Conservation (phyloP, 2,797 vertebrate species). For the Microctenopoma lineatum region DNA sequence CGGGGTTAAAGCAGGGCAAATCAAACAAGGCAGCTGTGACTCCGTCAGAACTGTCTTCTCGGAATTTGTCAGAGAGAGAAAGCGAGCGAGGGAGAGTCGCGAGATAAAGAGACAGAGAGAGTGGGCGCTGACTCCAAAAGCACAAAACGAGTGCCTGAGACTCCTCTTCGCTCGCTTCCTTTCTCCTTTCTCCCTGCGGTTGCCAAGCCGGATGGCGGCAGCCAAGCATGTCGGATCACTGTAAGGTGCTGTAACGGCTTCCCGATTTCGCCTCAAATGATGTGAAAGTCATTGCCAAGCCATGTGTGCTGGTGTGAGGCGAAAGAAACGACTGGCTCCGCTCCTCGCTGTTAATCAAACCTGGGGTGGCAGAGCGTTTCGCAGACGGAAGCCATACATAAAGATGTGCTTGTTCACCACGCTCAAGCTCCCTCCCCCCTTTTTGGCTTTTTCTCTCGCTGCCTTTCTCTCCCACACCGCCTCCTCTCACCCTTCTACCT, state of each 20-base stretch:
- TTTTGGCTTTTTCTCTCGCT: neutral
- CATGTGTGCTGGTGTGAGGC: constrained; percentile 69
- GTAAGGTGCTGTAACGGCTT: constrained; percentile 76
- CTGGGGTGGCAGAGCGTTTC: constrained; percentile 70
- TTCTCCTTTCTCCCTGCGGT: constrained; percentile 52
- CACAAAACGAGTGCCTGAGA: constrained; percentile 59
- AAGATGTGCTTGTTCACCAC: constrained; percentile 80
- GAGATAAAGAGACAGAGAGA: constrained; percentile 37
- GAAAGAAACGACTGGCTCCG: constrained; percentile 72
- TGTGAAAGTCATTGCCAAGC: constrained; percentile 78
- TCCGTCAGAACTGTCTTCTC: constrained; percentile 45
- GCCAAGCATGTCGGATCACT: constrained; percentile 77
- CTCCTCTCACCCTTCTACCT: constrained; percentile 2
- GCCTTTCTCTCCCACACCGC: constrained; percentile 23
- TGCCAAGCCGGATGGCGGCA: constrained; percentile 73
- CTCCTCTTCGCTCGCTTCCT: constrained; percentile 41
- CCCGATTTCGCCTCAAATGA: constrained; percentile 80
- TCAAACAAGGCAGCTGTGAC: constrained; percentile 58
- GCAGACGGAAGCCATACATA: constrained; percentile 79
- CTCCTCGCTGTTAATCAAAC: constrained; percentile 77
- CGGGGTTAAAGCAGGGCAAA: constrained; percentile 36
- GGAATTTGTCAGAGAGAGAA: constrained; percentile 45
- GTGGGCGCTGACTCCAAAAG: constrained; percentile 44
- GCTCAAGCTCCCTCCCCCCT: constrained; percentile 4
- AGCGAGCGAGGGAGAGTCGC: constrained; percentile 17